Evolutionary conservation across 2,888 invertebrate species (phyloP), one percentile per base, ranked within the genome.

Genomic region (Epistrophe eligans): DNA sequence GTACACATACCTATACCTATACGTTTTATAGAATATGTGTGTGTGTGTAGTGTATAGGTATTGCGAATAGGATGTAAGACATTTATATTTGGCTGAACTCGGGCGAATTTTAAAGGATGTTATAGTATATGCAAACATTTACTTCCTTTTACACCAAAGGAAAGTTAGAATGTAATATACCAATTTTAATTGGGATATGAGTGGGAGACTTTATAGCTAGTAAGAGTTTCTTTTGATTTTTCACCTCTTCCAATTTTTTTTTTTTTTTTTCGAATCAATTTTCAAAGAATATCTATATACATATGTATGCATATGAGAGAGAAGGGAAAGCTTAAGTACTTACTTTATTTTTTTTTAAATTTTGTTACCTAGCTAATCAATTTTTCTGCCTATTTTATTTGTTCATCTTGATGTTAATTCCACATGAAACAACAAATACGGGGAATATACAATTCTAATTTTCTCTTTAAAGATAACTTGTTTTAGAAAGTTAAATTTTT

Each of bases 151-250:
- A 50, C 45, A 52, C 17, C 81, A 45, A 38, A 57, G 17, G 40
- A 57, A 43, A 35, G 9, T 11, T 11, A 13, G 57, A 67, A 70
- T 60, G 60, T 60, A 52, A 60, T 60, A 74, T 55, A 70, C 40
- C 28, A 55, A 77, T 50, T 84, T 79, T 84, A 84, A 84, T 76
- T 84, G 84, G 52, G 50, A 70, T 43, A 45, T 40, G 40, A 60
- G n/a, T 5, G 38, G 28, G 38, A 40, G 45, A 38, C 15, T 4
- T 4, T 35, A 32, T 64, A 15, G n/a, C n/a, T n/a, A n/a, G n/a
- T 4, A 19, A 50, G 32, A 24, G 17, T 57, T 67, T 64, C 48
- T 50, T 84, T 84, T 74, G 80, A 76, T 73, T 83, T 79, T 64
- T 35, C 10, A 57, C 60, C 43, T 70, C 17, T 40, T 24, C 3